Evolutionary conservation across 2,888 invertebrate species (phyloP).

Genomic region (Spodoptera picta): DNA sequence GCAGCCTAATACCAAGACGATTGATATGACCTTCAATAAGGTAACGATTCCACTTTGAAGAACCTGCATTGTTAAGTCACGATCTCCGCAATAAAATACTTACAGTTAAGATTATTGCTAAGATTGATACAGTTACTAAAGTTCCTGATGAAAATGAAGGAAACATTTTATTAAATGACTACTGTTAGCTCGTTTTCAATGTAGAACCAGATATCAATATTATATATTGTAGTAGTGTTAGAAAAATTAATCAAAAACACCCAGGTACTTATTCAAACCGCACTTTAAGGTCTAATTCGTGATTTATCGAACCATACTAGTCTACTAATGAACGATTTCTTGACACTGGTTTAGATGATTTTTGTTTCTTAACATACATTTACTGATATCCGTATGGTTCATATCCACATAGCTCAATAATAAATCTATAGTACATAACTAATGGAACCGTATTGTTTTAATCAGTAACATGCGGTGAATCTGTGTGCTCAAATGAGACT

Average conservation of each 20-base stretch:
- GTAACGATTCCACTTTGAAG: conserved; percentile 36
- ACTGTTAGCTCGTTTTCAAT: conserved; percentile 5
- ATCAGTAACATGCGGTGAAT: conserved; percentile 10
- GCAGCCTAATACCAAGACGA: conserved; percentile 23
- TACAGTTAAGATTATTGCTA: conserved; percentile 17
- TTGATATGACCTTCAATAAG: conserved; percentile 49
- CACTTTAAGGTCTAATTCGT: too few relatives aligned
- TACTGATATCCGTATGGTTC: too few relatives aligned
- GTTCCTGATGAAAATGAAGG: conserved; percentile 38
- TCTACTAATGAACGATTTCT: too few relatives aligned
- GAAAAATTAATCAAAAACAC: too few relatives aligned
- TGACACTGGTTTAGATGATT: too few relatives aligned
- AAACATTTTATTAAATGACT: conserved; percentile 22
- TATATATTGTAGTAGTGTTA: too few relatives aligned
- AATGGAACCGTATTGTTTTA: neutral
- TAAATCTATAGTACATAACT: too few relatives aligned
- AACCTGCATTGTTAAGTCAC: conserved; percentile 43
- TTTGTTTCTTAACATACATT: too few relatives aligned
- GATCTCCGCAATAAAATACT: conserved; percentile 32
- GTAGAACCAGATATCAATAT: too few relatives aligned
- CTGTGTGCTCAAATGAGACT: conserved; percentile 45
- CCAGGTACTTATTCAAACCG: too few relatives aligned
- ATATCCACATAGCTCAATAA: too few relatives aligned
- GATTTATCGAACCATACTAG: too few relatives aligned
- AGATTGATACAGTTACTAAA: conserved; percentile 31